A percentile compares a stretch with the other conserved stretches of the same genome.
Conservation (phyloP, 2,113 vertebrate species). For the Nyctibius bracteatus region DNA sequence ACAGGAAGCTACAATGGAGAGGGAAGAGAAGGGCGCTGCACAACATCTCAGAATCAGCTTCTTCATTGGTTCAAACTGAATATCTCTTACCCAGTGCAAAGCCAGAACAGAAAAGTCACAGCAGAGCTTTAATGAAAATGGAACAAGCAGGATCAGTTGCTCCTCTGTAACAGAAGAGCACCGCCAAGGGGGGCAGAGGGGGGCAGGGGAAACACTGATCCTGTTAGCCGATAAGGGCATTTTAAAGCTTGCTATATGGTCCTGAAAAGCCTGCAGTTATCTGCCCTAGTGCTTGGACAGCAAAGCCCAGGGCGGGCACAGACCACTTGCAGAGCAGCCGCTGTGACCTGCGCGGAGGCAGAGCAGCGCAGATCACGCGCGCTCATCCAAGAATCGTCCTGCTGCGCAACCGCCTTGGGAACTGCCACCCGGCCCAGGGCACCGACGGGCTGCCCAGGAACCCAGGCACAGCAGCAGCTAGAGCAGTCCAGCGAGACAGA, state of each 20-base stretch:
- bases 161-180: neutral
- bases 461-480: neutral
- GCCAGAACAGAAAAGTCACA: neutral
- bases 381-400: fast-evolving
- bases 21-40: neutral
- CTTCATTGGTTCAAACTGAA: neutral
- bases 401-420: fast-evolving
- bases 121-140: neutral
- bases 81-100: fast-evolving
- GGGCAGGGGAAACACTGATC: neutral
- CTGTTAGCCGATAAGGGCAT: neutral
- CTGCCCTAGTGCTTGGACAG: neutral
- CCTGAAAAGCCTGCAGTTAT: neutral
- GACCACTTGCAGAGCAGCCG: neutral
- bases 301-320: neutral
- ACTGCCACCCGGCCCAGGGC: too few species aligned
- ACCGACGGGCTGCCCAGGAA: neutral
- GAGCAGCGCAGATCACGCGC: fast-evolving
- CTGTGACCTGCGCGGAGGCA: neutral
- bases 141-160: neutral
- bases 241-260: neutral
- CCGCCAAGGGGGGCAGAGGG: neutral
- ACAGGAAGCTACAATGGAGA: neutral
- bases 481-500: neutral
- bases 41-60: neutral